Conservation (phyloP, 2,888 invertebrate species). For the Erebia aethiops region DNA sequence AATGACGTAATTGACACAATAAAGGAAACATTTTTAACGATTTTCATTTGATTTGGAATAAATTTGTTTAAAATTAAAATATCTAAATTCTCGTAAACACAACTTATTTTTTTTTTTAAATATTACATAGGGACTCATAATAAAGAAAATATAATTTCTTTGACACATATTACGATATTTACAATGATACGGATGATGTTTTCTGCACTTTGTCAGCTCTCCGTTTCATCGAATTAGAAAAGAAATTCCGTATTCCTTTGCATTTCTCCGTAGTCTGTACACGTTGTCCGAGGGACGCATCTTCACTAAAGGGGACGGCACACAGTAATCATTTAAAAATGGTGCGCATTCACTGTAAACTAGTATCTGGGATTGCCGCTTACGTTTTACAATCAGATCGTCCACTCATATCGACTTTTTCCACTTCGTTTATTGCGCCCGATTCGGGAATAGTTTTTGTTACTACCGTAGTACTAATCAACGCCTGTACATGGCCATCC, state of each 20-base stretch:
- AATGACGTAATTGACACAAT: no score
- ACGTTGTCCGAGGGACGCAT: conserved; percentile 43
- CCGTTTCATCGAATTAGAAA: conserved; percentile 31
- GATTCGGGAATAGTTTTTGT: conserved; percentile 80
- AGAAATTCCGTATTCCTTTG: conserved; percentile 29
- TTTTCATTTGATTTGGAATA: no score
- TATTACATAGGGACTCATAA: not conserved
- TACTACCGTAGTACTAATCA: conserved; percentile 77
- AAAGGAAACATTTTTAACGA: no score
- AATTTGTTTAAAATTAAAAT: no score
- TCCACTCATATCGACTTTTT: conserved; percentile 78
- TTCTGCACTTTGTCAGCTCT: conserved; percentile 13
- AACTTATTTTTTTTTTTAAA: no score
- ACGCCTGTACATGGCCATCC: conserved; percentile 67
- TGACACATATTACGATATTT: not conserved
- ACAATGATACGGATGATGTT: not conserved
- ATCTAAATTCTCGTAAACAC: no score
- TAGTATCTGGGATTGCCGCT: conserved; percentile 75
- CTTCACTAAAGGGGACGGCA: conserved; percentile 45
- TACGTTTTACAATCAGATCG: conserved; percentile 75
- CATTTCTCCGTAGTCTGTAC: conserved; percentile 30
- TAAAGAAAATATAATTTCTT: not conserved
- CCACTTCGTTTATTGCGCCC: conserved; percentile 75
- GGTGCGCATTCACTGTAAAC: conserved; percentile 70
- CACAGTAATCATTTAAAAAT: conserved; percentile 71